A percentile compares a stretch with the other conserved stretches of the same genome.
Evolutionary conservation across 2,113 vertebrate genomes (phyloP).

Genomic region (Tupaia chinensis): DNA sequence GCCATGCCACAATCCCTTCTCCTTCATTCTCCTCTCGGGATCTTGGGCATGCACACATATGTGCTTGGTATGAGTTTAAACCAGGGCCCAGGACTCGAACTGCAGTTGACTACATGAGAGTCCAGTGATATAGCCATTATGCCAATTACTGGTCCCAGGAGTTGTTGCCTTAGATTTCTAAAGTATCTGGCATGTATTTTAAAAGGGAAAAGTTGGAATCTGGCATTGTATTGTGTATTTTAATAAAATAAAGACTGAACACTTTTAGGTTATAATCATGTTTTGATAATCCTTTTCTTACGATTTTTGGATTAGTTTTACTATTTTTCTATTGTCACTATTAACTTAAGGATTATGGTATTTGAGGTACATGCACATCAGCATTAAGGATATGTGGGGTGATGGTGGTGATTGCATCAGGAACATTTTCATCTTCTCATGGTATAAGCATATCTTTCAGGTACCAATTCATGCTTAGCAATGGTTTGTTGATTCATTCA

Average conservation of each 20-base stretch:
- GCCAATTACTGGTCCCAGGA: too few species aligned
- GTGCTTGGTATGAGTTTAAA: too few species aligned
- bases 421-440: background rate
- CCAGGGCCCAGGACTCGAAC: too few species aligned
- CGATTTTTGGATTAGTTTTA: constrained; percentile 51
- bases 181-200: constrained; percentile 70
- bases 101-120: too few species aligned
- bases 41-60: too few species aligned
- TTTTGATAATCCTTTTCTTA: background rate
- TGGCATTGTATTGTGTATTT: constrained; percentile 62
- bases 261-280: constrained; percentile 55
- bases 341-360: constrained; percentile 1
- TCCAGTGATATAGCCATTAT: too few species aligned
- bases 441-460: background rate
- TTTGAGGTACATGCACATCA: background rate
- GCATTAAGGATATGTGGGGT: background rate
- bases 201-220: constrained; percentile 32
- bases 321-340: background rate
- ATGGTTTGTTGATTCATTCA: background rate
- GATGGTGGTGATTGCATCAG: background rate
- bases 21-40: too few species aligned
- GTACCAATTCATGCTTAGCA: background rate
- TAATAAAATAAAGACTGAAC: constrained; percentile 68
- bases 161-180: constrained; percentile 25
- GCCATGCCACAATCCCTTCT: too few species aligned